phyloP scores from a whole-genome alignment of 2,797 vertebrate genomes.

The Salmo trutta region DNA sequence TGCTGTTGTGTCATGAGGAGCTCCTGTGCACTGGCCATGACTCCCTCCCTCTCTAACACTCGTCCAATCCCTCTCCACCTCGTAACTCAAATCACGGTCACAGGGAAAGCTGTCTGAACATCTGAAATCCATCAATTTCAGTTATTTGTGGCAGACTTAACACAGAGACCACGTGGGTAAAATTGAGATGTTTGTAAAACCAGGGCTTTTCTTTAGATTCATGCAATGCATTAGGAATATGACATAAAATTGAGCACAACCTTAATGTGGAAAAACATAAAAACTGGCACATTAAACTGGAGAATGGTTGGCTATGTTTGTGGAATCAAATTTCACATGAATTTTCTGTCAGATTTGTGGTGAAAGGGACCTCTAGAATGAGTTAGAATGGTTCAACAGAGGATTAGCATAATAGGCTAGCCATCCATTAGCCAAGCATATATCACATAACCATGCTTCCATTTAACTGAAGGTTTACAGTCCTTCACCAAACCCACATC shows the following conservation, averaged over 20 bases:
- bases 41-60: neutral
- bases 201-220: no score
- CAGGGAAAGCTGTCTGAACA: neutral
- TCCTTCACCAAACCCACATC: constrained; percentile 18
- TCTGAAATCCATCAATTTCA: neutral
- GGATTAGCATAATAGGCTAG: constrained; percentile 46
- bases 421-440: constrained; percentile 3
- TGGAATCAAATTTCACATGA: constrained; percentile 36
- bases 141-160: neutral
- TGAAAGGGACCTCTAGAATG: constrained; percentile 29
- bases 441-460: neutral
- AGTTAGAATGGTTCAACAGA: constrained; percentile 44
- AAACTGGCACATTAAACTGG: neutral
- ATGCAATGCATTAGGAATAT: neutral
- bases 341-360: constrained; percentile 31
- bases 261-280: neutral
- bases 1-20: constrained; percentile 14
- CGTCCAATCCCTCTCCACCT: neutral
- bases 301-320: neutral
- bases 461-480: constrained; percentile 18
- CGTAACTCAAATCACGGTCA: neutral
- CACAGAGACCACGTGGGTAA: neutral
- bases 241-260: constrained; percentile 1
- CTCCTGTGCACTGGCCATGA: neutral
- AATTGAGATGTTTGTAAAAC: neutral